A percentile compares a stretch with the other conserved stretches of the same genome.
Conservation (phyloP, 2,888 invertebrate species). For the Nomada fabriciana region DNA sequence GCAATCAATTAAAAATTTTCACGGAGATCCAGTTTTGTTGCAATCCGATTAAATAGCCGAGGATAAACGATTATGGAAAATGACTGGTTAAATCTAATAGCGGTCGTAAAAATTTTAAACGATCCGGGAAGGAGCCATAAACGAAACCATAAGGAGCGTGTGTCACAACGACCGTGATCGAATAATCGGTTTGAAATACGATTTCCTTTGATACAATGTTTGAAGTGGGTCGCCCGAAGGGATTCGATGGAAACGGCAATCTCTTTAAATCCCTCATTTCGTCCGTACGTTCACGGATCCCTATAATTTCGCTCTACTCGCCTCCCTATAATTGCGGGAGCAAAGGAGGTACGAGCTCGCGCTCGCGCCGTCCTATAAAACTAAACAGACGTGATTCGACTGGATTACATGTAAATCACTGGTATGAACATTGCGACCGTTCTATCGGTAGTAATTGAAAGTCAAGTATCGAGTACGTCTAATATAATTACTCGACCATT, state of each 20-base stretch:
- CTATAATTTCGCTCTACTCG: slow-evolving; percentile 56
- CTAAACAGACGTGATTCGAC: slow-evolving; percentile 25
- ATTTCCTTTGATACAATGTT: slow-evolving; percentile 23
- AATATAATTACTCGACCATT: too few relatives aligned
- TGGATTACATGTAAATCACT: slow-evolving; percentile 45
- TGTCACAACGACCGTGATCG: background rate
- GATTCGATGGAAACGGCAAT: slow-evolving; percentile 39
- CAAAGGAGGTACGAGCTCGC: background rate
- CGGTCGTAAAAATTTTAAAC: slow-evolving; percentile 7
- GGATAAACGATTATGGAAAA: slow-evolving; percentile 20
- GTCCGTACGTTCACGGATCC: slow-evolving; percentile 15
- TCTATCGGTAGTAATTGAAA: slow-evolving; percentile 5
- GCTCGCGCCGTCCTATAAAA: slow-evolving; percentile 18
- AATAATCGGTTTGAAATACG: background rate
- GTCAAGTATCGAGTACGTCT: too few relatives aligned
- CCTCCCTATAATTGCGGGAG: slow-evolving; percentile 48
- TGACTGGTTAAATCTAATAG: slow-evolving; percentile 14
- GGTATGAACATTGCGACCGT: slow-evolving; percentile 21
- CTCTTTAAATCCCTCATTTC: slow-evolving; percentile 53
- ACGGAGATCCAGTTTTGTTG: slow-evolving; percentile 2
- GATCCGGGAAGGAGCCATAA: background rate
- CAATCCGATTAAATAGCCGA: slow-evolving; percentile 3
- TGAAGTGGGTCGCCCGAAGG: slow-evolving; percentile 35
- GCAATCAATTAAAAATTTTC: background rate
- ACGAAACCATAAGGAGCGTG: background rate